phyloP scores from a whole-genome alignment of 2,797 vertebrate genomes.

The Pelodytes ibericus region DNA sequence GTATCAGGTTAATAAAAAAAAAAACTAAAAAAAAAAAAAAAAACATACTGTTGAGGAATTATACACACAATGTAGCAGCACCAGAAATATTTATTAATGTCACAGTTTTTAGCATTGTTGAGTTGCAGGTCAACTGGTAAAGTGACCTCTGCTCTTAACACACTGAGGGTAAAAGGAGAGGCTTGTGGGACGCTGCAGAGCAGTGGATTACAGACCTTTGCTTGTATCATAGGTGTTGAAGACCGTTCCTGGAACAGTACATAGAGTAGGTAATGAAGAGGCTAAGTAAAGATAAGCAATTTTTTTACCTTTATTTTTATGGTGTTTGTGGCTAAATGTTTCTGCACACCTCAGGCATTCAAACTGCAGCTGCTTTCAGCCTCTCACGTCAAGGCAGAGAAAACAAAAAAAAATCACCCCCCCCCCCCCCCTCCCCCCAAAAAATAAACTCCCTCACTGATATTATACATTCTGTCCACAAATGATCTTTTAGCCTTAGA shows the following conservation, averaged over 20 bases:
- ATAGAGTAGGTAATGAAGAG: slow-evolving; percentile 69
- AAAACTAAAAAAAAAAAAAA: slow-evolving; percentile 61
- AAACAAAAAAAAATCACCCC: slow-evolving; percentile 44
- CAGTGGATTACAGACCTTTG: slow-evolving; percentile 64
- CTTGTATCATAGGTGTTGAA: slow-evolving; percentile 24
- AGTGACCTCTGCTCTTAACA: slow-evolving; percentile 58
- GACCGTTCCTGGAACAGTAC: slow-evolving; percentile 68
- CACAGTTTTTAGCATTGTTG: slow-evolving; percentile 77
- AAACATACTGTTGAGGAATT: slow-evolving; percentile 76
- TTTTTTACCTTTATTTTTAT: slow-evolving; percentile 59
- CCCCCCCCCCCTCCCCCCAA: no score
- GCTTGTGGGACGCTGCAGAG: slow-evolving; percentile 42
- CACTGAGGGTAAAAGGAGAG: slow-evolving; percentile 59
- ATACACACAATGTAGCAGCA: slow-evolving; percentile 85
- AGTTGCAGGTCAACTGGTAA: slow-evolving; percentile 74
- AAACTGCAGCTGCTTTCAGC: slow-evolving; percentile 73
- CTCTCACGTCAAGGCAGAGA: slow-evolving; percentile 69
- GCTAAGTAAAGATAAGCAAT: slow-evolving; percentile 65
- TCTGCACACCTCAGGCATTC: slow-evolving; percentile 77
- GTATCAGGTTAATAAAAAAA: slow-evolving; percentile 80
- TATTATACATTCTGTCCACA: slow-evolving; percentile 77
- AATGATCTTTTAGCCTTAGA: slow-evolving; percentile 77
- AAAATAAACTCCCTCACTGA: slow-evolving; percentile 70
- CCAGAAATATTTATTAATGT: slow-evolving; percentile 87
- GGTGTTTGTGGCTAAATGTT: slow-evolving; percentile 68